Percentiles rank a stretch among this genome's conserved stretches.
phyloP scores from a whole-genome alignment of 2,888 invertebrate genomes.

The Mesorhabditis spiculigera region DNA sequence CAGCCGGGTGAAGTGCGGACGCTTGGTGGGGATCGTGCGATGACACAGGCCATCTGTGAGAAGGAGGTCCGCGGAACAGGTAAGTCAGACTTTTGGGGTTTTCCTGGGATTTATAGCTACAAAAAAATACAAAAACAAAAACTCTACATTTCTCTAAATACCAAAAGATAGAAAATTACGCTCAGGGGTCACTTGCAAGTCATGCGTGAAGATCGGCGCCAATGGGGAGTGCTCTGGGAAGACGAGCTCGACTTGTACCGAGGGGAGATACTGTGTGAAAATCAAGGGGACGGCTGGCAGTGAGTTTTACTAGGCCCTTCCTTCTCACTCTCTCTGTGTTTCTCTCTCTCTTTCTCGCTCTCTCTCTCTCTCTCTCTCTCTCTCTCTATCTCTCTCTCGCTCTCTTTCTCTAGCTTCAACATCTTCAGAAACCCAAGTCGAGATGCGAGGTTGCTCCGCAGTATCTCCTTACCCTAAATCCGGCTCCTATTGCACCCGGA shows the following conservation, averaged over 20 bases:
- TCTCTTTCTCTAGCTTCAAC: no score
- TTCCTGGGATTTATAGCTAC: background rate
- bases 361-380: no score
- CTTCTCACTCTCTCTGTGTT: no score
- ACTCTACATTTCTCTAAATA: background rate
- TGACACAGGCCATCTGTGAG: background rate
- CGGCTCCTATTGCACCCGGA: background rate
- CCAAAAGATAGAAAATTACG: background rate
- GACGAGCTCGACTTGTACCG: background rate
- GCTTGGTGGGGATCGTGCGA: background rate
- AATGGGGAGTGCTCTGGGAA: background rate
- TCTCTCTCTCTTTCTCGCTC: no score
- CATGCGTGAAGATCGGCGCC: background rate
- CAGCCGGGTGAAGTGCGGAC: background rate
- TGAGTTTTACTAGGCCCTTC: background rate
- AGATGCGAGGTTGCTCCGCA: background rate
- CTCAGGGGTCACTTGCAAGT: background rate
- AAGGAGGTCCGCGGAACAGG: background rate
- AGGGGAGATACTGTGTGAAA: constrained; percentile 2
- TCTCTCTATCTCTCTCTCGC: no score
- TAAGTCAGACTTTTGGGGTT: background rate
- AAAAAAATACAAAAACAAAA: background rate
- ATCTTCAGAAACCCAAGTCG: background rate
- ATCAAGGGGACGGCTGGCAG: background rate
- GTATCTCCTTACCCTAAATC: background rate